Base-by-base conservation (phyloP, 2,797 vertebrate genomes). In the Danio albolineatus region DNA sequence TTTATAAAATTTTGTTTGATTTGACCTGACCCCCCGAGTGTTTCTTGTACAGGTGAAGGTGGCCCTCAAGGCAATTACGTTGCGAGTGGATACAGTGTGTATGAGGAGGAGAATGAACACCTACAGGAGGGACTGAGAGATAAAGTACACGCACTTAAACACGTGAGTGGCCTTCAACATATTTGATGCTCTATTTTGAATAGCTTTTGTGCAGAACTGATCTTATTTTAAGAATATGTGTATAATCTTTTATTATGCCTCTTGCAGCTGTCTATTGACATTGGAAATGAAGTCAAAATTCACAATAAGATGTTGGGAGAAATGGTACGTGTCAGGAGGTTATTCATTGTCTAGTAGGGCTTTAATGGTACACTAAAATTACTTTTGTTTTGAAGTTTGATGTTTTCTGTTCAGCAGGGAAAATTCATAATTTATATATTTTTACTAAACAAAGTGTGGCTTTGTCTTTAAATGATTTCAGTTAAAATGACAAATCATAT, bases 61-160 rank as follows among this genome's bases (percentile, higher is more conserved):
- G 83, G 78, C 7, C 69, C 92, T 4, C 84, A 81, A 61, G 93
- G 92, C 4, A 87, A 85, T 9, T 95, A 94, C 80, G 90, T 90
- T 1, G 91, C 94, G 0, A 97, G 96, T 81, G 98, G 98, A 0
- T 97, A 98, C 85, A 99, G 94, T 49, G 94, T 97, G 46, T 93
- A 98, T 0, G 98, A 99, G 76, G 97, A 99, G 79, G 97, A 99
- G 82, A 99, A 99, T 4, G 96, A 99, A 44, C 94, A 93, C 43
- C 88, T 99, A 54, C 96, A 97, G 5, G 97, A 99, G 83, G 96
- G 93, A 70, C 93, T 99, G 74, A 94, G 93, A 59, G 93, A 89
- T 0, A 99, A 99, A 96, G 97, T 99, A 76, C 94, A 46, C 6
- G 96, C 96, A 73, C 92, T 99, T 76, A 99, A 98, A 89, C 97